Evolutionary conservation across 2,113 vertebrate genomes (phyloP), one percentile per base, ranked within the genome.

Genomic region (Progne subis): DNA sequence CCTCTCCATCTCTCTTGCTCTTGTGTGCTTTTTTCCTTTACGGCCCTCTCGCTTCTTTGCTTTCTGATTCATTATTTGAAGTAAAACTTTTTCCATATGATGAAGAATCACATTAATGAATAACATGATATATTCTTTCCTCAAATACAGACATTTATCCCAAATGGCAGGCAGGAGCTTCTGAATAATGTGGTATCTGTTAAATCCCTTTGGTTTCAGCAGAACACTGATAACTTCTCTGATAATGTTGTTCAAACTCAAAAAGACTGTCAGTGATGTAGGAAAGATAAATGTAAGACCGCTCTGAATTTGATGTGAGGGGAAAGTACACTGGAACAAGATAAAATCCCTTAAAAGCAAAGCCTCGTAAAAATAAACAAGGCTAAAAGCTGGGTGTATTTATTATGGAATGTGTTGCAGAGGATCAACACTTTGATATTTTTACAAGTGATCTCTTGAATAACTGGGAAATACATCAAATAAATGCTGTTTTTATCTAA

Each of bases 41-140:
- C 1, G 3, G 5, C 11, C 63, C 20, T 72, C 34, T 86, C 39
- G 26, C 19, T 85, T 41, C 55, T 91, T 92, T 90, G 37, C 47
- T 92, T 94, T 88, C 52, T 80, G 70, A 82, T 68, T 87, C 59
- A 41, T 82, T 87, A 69, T 65, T 89, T 64, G 86, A 72, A 76
- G 47, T 72, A 44, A 52, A 55, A 12, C 43, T 90, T 77, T 34
- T 49, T 74, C 26, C 25, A 13, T 39, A 21, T 49, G 46, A 89
- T 72, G 74, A 93, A 88, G 64, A 50, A 61, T 49, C 28, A 78
- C 11, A 46, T 72, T 7, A 39, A 72, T n/a, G 28, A 76, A 75
- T 53, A 92, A 53, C 39, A 23, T 34, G 39, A 83, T 85, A n/a
- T 41, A 52, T 86, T 18, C 68, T 61, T 90, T 82, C 63, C 78